Base-by-base conservation (phyloP, 2,797 vertebrate species). In the Petrocephalus schoutedeni region DNA sequence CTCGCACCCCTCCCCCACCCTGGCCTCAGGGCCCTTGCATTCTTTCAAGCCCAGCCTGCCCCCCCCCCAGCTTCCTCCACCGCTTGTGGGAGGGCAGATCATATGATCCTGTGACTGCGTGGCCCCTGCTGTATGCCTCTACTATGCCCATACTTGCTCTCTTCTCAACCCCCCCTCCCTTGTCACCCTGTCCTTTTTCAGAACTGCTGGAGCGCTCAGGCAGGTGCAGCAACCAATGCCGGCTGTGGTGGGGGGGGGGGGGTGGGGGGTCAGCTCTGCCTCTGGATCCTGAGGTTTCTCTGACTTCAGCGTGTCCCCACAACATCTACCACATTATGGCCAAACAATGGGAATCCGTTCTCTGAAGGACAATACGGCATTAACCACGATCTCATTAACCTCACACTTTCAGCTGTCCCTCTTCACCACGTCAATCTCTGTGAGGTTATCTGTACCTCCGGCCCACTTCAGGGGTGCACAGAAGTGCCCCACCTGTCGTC, bases 111-210 rank as follows among this genome's bases (percentile, higher is more conserved):
- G 32, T 45, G 28, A 8, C 51, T 56, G 21, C 12, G 2, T 57
- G 36, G 10, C 12, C 54, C 41, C 77, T n/a, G 28, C 71, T 19
- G 28, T 41, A 16, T 0, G 4, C 71, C 28, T n/a, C 16, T 41
- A 7, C 36, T 16, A 45, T 16, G 7, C 45, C 45, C 56, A 19
- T 80, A 23, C 28, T 86, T 89, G 88, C 91, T 93, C 92, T 91
- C 92, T 89, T 91, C 92, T 92, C 91, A 90, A 91, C 87, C 88
- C 80, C 91, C 92, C 91, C 91, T 91, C 90, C 92, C 90, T 89
- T 54, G 92, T 91, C 90, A 90, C 91, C 83, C 87, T 61, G 88
- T 91, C 91, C 91, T 89, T 86, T 89, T 87, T 83, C 51, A n/a
- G 28, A 83, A n/a, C n/a, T 88, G 90, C 92, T 91, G 93, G 91